Conservation (phyloP, 2,888 invertebrate species). For the Hemicrepidius hirtus region DNA sequence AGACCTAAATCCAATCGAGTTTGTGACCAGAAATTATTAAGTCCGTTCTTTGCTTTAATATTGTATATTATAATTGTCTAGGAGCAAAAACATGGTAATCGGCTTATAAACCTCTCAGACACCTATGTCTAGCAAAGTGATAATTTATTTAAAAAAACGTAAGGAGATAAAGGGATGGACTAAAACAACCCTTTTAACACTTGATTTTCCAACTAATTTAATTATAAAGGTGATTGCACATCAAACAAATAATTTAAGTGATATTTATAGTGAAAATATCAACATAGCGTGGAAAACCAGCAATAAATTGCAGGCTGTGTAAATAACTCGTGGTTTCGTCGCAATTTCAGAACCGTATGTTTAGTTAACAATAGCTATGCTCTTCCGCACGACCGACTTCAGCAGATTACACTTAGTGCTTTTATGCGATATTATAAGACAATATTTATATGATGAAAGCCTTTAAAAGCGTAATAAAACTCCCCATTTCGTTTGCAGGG, state of each 20-base stretch:
- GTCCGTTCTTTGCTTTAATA: no score
- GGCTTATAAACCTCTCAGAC: no score
- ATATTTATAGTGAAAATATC: conserved; percentile 29
- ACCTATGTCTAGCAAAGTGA: no score
- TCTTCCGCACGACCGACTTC: conserved; percentile 55
- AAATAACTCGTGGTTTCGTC: conserved; percentile 47
- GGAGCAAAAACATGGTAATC: no score
- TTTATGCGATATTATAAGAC: conserved; percentile 67
- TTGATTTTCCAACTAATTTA: not conserved
- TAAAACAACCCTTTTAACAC: not conserved
- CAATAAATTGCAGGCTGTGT: conserved; percentile 41
- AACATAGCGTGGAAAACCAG: conserved; percentile 15
- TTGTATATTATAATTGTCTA: no score
- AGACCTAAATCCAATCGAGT: no score
- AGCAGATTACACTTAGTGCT: conserved; percentile 58
- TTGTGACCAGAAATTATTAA: no score
- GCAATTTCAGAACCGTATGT: conserved; percentile 49
- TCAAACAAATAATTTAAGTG: conserved; percentile 16
- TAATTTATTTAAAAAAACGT: no score
- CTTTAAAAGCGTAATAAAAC: conserved; percentile 68
- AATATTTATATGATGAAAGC: conserved; percentile 68
- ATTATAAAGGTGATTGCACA: not conserved
- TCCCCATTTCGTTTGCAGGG: conserved; percentile 51
- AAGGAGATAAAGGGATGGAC: no score
- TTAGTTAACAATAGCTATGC: conserved; percentile 56